Evolutionary conservation across 2,888 invertebrate genomes (phyloP).

Genomic region (Catocala fraxini): DNA sequence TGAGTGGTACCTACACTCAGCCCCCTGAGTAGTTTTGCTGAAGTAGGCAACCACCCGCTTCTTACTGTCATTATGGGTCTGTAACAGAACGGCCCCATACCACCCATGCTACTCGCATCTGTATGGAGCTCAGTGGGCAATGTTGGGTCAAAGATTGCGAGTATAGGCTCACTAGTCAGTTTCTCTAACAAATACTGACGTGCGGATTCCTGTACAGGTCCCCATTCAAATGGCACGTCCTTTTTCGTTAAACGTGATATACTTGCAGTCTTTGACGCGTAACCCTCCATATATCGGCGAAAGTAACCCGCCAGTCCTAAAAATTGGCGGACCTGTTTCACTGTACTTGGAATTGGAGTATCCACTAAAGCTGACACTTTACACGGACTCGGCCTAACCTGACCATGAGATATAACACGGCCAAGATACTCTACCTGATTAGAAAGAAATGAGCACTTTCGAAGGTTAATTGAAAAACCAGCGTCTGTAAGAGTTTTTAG

Average conservation of each 20-base stretch:
- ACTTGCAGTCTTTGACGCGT: slow-evolving; percentile 17
- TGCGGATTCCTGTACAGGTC: slow-evolving; percentile 3
- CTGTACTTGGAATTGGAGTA: neutral
- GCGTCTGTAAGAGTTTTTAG: slow-evolving; percentile 18
- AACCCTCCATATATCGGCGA: slow-evolving; percentile 32
- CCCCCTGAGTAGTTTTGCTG: too few species aligned
- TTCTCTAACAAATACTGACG: slow-evolving; percentile 6
- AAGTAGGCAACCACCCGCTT: too few species aligned
- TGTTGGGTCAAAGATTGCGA: slow-evolving; percentile 28
- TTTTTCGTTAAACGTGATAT: slow-evolving; percentile 22
- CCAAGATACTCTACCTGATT: neutral
- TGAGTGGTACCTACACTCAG: too few species aligned
- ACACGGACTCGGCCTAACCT: neutral
- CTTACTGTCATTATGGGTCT: too few species aligned
- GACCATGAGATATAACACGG: too few species aligned
- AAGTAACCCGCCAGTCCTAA: slow-evolving; percentile 39
- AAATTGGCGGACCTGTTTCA: neutral
- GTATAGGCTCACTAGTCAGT: slow-evolving; percentile 27
- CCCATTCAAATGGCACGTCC: slow-evolving; percentile 13
- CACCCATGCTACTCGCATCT: too few species aligned
- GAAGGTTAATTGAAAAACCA: slow-evolving; percentile 45
- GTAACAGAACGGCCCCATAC: too few species aligned
- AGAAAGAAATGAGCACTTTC: neutral
- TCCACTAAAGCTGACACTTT: neutral
- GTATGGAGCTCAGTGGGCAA: slow-evolving; percentile 16